Evolutionary conservation across 2,888 invertebrate genomes (phyloP), one percentile per base, ranked within the genome.

Genomic region (Stenichneumon culpator): DNA sequence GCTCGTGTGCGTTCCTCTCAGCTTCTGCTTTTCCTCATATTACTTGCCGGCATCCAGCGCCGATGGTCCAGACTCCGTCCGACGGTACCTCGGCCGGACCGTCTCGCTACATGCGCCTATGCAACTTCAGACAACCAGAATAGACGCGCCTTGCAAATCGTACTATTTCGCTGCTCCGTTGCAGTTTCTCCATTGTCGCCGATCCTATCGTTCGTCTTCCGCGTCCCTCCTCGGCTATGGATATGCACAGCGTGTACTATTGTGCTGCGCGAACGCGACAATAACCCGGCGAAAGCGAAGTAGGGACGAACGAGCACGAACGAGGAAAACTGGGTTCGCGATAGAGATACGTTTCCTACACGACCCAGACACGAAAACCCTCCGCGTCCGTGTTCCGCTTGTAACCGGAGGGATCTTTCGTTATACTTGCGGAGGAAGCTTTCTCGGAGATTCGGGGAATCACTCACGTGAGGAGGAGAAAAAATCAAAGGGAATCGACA

Each of bases 21-120:
- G 60, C 69, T 80, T 84, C 73, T 83, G 78, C 52, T 82, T 68
- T 50, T 54, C 25, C 83, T 83, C 86, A 86, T 85, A 84, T 69
- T 86, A 82, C 79, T 86, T 87, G 73, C 82, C 47, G 32, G 73
- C 68, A 68, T 52, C 69, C 50, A 65, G 9, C 54, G 74, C 69
- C 52, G 54, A 74, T 39, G 70, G 60, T 63, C 68, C 77, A 80
- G 77, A 82, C 82, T 54, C 50, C 25, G 65, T 73, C 77, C 36
- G n/a, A 68, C 78, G 60, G 44, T 73, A 72, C 72, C 70, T 57
- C 79, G 60, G 54, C 39, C 3, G 22, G 25, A 25, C 16, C 52
- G 50, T 22, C 19, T 16, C 16, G 16, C 32, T 16, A 47, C 28
- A 47, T 57, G 32, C 69, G 60, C 25, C 28, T 72, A 52, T 54